Conservation (phyloP, 2,113 vertebrate species). For the Anser cygnoides region DNA sequence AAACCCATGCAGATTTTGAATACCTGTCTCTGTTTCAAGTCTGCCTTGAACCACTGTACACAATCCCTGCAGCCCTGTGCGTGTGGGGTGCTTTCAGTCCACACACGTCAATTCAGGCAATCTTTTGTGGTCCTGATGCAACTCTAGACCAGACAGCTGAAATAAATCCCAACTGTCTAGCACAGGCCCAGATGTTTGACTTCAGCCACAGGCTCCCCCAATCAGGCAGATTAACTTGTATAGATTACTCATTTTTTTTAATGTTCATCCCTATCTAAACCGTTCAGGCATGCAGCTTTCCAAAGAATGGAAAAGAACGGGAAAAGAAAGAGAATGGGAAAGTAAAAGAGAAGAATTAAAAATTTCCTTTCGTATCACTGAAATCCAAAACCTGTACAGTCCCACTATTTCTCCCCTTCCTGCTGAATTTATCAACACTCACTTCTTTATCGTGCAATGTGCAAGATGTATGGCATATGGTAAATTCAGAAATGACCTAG, state of each 20-base stretch:
- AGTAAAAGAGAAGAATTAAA: background rate
- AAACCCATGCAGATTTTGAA: fast-evolving
- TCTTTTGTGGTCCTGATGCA: background rate
- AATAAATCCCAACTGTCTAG: background rate
- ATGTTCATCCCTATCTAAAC: background rate
- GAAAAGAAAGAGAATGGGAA: background rate
- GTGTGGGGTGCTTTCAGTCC: background rate
- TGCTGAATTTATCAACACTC: background rate
- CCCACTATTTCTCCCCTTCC: background rate
- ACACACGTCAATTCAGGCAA: background rate
- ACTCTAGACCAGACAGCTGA: background rate
- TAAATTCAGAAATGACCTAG: background rate
- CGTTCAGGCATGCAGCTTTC: background rate
- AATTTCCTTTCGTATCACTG: background rate
- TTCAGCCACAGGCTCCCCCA: background rate
- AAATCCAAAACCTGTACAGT: background rate
- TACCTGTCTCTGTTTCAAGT: background rate
- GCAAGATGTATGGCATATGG: background rate
- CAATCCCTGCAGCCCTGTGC: background rate
- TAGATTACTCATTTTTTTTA: background rate
- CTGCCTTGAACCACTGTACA: background rate
- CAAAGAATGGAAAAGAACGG: background rate
- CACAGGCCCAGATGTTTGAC: background rate
- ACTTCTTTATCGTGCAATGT: background rate
- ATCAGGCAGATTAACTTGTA: background rate